Evolutionary conservation across 2,888 invertebrate genomes (phyloP).

Genomic region (Boloria euphrosyne): DNA sequence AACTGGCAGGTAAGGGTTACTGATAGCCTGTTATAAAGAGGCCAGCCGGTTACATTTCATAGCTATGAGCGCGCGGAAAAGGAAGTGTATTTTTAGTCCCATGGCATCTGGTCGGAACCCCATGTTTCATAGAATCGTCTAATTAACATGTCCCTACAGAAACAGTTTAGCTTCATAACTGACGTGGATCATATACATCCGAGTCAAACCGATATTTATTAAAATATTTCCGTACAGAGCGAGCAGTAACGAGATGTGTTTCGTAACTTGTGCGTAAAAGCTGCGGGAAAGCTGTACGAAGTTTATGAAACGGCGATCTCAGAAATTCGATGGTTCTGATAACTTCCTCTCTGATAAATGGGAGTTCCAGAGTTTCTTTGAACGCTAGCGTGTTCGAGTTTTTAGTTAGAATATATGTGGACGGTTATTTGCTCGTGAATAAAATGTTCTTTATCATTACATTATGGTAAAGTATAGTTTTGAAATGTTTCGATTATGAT

Average conservation of each 20-base stretch:
- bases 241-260: slow-evolving; percentile 42
- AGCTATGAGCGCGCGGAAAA: slow-evolving; percentile 77
- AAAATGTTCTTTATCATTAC: slow-evolving; percentile 5
- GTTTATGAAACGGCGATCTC: slow-evolving; percentile 41
- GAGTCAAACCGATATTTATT: slow-evolving; percentile 43
- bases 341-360: slow-evolving; percentile 34
- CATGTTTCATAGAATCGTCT: slow-evolving; percentile 72
- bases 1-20: slow-evolving; percentile 62
- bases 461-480: not conserved
- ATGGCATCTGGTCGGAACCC: slow-evolving; percentile 70
- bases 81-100: slow-evolving; percentile 78
- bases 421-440: slow-evolving; percentile 5
- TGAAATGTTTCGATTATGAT: too few species aligned
- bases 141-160: slow-evolving; percentile 69
- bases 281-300: slow-evolving; percentile 43
- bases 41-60: slow-evolving; percentile 72
- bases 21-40: slow-evolving; percentile 74
- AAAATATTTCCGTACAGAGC: slow-evolving; percentile 47
- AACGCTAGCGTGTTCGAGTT: slow-evolving; percentile 19
- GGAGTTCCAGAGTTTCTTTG: slow-evolving; percentile 26
- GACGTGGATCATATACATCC: slow-evolving; percentile 55
- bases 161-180: slow-evolving; percentile 59
- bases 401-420: slow-evolving; percentile 11
- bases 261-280: slow-evolving; percentile 43
- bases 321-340: slow-evolving; percentile 34